Base-by-base conservation (phyloP, 1,140 invertebrate species). In the Antheraea mylitta region DNA sequence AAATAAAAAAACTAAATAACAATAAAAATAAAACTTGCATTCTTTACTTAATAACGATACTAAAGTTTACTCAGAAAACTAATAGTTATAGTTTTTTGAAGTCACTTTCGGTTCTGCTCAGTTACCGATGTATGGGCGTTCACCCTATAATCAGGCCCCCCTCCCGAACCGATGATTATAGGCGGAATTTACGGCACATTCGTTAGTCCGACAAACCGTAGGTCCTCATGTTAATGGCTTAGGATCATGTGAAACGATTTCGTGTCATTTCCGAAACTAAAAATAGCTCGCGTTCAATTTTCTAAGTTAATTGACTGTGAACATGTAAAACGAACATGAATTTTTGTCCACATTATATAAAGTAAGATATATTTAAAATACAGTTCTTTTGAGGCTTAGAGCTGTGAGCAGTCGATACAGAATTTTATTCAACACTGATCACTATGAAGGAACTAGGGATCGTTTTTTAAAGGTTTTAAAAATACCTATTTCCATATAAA, bases 191-290 rank as follows among this genome's bases (percentile, higher is more conserved):
- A 82, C 80, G 72, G 73, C 78, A 75, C 45, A 6, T 48, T 72
- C 82, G 84, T 89, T 86, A 86, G 80, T 62, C 77, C 81, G 70
- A 86, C 85, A 86, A 86, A 89, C 86, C 85, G 84, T 87, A 89
- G 84, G 77, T 73, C 77, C 76, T 75, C 72, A 67, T 60, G 37
- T 72, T 85, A 80, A 83, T 77, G 74, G 76, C 60, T 74, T 67
- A 42, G 58, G 69, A 58, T 69, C 16, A 58, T 58, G 70, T 68
- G 75, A 70, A 81, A 79, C 79, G 70, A 48, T 82, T 81, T 81
- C 77, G 75, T 87, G 83, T 87, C 85, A 87, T 83, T 86, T 85
- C 73, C 69, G 70, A 71, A 62, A 69, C 58, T 58, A 58, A 37
- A 42, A 22, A 30, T 53, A 59, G 45, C 7, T 13, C n/a, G 63